These are phyloP conservation scores for Nasua narica DNA, from an alignment of 2,797 vertebrate species.

Conservation along the genomic window DNA sequence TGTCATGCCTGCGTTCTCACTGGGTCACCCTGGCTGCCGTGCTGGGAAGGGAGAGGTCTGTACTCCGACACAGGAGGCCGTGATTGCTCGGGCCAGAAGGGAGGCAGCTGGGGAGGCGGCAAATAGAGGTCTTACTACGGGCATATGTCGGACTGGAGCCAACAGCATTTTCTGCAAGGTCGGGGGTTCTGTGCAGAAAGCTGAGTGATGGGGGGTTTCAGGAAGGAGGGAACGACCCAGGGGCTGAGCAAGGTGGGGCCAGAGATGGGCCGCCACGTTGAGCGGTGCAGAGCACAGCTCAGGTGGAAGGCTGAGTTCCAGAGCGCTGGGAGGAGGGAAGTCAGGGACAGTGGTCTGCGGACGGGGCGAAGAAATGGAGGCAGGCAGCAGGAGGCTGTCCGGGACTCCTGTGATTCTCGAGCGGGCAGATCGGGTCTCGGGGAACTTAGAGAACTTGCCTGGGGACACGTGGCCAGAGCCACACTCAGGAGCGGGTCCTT, in stretches of 20 bases:
- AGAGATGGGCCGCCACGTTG: not conserved
- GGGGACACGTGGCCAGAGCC: rapidly evolving
- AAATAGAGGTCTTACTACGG: not conserved
- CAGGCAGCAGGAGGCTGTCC: no score
- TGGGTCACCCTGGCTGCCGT: rapidly evolving
- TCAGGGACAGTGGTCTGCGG: rapidly evolving
- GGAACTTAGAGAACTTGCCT: rapidly evolving
- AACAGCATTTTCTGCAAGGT: no score
- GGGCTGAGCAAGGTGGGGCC: rapidly evolving
- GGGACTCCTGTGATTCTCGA: not conserved
- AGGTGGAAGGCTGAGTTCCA: rapidly evolving
- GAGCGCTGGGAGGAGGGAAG: not conserved
- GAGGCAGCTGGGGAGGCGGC: not conserved
- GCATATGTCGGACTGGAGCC: not conserved
- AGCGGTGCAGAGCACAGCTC: rapidly evolving
- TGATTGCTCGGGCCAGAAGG: not conserved
- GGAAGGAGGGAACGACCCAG: rapidly evolving
- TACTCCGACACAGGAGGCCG: rapidly evolving
- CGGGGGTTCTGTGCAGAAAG: not conserved
- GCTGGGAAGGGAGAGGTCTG: not conserved
- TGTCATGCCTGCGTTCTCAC: rapidly evolving
- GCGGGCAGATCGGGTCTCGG: rapidly evolving
- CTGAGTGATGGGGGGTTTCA: not conserved
- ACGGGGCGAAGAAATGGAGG: rapidly evolving
- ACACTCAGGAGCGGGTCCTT: rapidly evolving